phyloP scores from a whole-genome alignment of 1,140 invertebrate species.

The Trichogramma pretiosum region DNA sequence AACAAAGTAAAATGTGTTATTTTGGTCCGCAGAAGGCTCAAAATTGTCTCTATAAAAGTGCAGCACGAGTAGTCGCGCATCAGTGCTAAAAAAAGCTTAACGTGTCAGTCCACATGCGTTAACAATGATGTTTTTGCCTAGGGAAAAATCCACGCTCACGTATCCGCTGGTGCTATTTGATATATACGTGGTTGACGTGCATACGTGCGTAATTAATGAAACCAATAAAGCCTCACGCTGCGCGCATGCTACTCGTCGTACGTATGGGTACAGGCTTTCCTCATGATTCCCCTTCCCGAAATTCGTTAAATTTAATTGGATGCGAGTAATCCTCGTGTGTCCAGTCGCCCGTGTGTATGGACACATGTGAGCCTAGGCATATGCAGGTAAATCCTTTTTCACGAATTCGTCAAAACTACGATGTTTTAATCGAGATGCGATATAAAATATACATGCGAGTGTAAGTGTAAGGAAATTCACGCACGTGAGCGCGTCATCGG shows the following conservation, averaged over 20 bases:
- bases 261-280: neutral
- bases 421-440: neutral
- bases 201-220: constrained; percentile 46
- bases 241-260: constrained; percentile 7
- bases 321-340: constrained; percentile 31
- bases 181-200: constrained; percentile 33
- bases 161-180: neutral
- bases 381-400: neutral
- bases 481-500: no score
- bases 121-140: no score
- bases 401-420: neutral
- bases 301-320: constrained; percentile 46
- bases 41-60: neutral
- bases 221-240: constrained; percentile 36
- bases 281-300: constrained; percentile 14
- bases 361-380: neutral
- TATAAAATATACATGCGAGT: no score
- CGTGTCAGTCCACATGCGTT: no score
- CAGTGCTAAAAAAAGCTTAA: neutral
- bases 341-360: constrained; percentile 14
- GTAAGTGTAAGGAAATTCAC: no score
- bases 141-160: neutral
- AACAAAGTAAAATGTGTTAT: no score
- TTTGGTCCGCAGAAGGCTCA: no score
- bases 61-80: neutral